Base-by-base conservation (phyloP, 2,888 invertebrate genomes). In the Timema cristinae region DNA sequence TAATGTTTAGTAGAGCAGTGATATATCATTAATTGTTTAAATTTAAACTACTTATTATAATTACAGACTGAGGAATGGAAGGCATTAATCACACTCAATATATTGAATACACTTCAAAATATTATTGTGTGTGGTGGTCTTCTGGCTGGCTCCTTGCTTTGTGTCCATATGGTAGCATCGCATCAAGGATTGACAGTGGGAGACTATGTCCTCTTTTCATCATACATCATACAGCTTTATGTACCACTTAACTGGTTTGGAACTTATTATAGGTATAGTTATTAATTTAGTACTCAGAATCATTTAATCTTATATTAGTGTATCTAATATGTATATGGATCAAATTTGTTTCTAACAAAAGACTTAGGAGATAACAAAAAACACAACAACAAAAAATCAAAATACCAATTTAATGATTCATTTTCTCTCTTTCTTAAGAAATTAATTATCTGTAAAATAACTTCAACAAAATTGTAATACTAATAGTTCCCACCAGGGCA, bases 181-280 rank as follows among this genome's bases (percentile, higher is more conserved):
- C 83, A 87, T 10, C 82, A 89, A 71, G 84, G 86, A 6, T 84
- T 97, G 49, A 94, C 94, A 0, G 93, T 97, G 13, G 98, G 99
- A 49, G 97, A 98, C 81, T 99, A 97, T 81, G 96, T 97, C 0
- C 86, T 99, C 16, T 98, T 98, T 83, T 92, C 96, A 0, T 92
- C 95, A 2, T 99, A 98, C 79, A 91, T 98, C 32, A 89, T 96
- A 75, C 98, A 96, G 80, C 84, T 99, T 48, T 98, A 98, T 80
- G 93, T 94, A 73, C 98, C 98, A 0, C 84, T 99, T 69, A 98
- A 98, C 84, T 98, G 94, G 92, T 96, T 99, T 81, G 98, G 98
- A 50, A 98, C 97, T 5, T 98, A 97, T 80, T 99, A 99, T 81
- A 92, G 95, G 95, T 94, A 81, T 49, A 11, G 48, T 59, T 16